A percentile compares a stretch with the other conserved stretches of the same genome.
These are phyloP conservation scores for Glareola pratincola DNA, from an alignment of 2,113 vertebrate genomes.

Conservation along the genomic window DNA sequence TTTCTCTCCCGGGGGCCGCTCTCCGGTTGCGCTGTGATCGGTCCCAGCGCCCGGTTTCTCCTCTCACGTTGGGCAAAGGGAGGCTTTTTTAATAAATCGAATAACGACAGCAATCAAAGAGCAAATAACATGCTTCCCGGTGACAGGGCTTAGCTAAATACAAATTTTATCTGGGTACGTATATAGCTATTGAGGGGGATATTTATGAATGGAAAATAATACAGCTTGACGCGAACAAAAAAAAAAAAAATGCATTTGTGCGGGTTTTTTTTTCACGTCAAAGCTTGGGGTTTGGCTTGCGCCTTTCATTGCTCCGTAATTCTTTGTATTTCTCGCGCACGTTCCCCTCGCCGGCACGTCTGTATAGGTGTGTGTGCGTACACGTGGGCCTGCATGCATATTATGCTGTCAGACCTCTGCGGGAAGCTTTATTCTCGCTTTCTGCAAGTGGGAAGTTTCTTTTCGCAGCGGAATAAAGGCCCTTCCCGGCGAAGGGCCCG, in stretches of 20 bases:
- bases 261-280: background rate
- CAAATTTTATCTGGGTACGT: background rate
- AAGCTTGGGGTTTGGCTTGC: background rate
- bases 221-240: background rate
- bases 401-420: slow-evolving; percentile 35
- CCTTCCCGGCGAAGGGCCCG: background rate
- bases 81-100: background rate
- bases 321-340: background rate
- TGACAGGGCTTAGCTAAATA: slow-evolving; percentile 57
- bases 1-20: background rate
- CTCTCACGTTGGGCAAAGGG: background rate
- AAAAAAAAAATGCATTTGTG: background rate
- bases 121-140: background rate
- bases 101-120: background rate
- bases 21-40: background rate
- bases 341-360: background rate
- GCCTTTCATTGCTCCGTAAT: background rate
- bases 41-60: background rate
- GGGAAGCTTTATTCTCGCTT: slow-evolving; percentile 27
- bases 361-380: background rate
- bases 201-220: slow-evolving; percentile 43
- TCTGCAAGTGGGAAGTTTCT: slow-evolving; percentile 27
- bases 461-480: background rate
- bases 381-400: background rate
- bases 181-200: slow-evolving; percentile 47